Percentiles rank a stretch among this genome's conserved stretches.
Conservation (phyloP, 2,888 invertebrate species). For the Mellilla xanthometata region DNA sequence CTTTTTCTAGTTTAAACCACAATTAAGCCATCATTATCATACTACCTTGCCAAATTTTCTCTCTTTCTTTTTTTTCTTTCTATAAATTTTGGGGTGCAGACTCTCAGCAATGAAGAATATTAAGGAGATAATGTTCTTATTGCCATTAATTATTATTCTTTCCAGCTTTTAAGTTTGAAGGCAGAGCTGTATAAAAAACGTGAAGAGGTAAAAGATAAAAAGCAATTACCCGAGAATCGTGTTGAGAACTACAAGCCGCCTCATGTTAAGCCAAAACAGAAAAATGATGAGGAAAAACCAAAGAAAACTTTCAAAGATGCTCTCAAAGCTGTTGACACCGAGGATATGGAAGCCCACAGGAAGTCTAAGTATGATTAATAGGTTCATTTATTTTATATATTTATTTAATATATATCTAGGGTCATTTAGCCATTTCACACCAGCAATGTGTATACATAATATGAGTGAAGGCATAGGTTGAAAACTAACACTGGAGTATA, state of each 20-base stretch:
- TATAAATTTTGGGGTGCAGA: background rate
- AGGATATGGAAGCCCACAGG: conserved; percentile 73
- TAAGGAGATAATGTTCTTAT: background rate
- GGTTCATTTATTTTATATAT: no score
- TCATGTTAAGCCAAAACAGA: conserved; percentile 59
- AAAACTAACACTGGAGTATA: no score
- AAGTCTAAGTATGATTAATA: conserved; percentile 71
- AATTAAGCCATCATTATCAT: no score
- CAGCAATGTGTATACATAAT: no score
- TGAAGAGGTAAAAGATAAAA: conserved; percentile 89
- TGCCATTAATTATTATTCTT: background rate
- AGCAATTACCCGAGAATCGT: conserved; percentile 76
- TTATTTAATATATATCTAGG: no score
- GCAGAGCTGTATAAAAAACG: conserved; percentile 95
- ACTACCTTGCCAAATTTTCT: no score
- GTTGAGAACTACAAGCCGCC: conserved; percentile 76
- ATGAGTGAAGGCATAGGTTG: no score
- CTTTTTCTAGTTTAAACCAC: no score
- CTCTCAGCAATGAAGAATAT: background rate
- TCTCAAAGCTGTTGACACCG: conserved; percentile 61
- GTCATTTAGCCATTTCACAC: no score
- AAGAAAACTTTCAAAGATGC: conserved; percentile 61
- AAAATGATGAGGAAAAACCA: conserved; percentile 47
- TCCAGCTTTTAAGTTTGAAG: conserved; percentile 89
- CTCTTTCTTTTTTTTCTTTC: no score